Evolutionary conservation across 2,888 invertebrate species (phyloP).

Genomic region (Boloria euphrosyne): DNA sequence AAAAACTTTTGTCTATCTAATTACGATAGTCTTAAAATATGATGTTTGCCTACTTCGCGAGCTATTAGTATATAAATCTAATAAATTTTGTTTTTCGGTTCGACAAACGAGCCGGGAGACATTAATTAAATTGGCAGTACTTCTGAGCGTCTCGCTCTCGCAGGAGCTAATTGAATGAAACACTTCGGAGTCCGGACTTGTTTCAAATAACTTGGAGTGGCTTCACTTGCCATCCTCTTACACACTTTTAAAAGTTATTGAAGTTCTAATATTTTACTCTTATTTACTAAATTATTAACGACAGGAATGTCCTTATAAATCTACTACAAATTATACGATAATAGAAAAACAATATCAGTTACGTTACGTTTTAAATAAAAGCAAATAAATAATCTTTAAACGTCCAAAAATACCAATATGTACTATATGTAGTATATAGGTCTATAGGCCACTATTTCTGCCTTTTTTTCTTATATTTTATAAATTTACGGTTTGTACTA

Average conservation of each 20-base stretch:
- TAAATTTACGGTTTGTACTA: too few relatives aligned
- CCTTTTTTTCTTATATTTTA: too few relatives aligned
- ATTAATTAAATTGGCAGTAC: constrained; percentile 7
- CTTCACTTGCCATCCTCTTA: neutral
- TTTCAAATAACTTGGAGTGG: neutral
- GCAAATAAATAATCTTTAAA: too few relatives aligned
- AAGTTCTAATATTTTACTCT: neutral
- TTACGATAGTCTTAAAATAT: neutral
- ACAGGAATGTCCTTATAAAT: too few relatives aligned
- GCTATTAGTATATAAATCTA: neutral
- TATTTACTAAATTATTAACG: too few relatives aligned
- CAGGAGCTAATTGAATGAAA: constrained; percentile 12
- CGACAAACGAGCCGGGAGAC: constrained; percentile 8
- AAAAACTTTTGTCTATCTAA: constrained; percentile 3
- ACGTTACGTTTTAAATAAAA: too few relatives aligned
- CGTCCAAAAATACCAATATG: too few relatives aligned
- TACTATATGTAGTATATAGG: too few relatives aligned
- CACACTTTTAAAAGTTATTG: neutral
- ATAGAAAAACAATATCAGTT: too few relatives aligned
- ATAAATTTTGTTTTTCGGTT: constrained; percentile 1
- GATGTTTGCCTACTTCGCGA: neutral
- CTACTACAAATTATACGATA: too few relatives aligned
- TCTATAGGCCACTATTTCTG: too few relatives aligned
- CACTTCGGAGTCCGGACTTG: constrained; percentile 5
- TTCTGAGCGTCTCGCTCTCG: constrained; percentile 6